phyloP scores from a whole-genome alignment of 2,113 vertebrate species.

The Peromyscus californicus region DNA sequence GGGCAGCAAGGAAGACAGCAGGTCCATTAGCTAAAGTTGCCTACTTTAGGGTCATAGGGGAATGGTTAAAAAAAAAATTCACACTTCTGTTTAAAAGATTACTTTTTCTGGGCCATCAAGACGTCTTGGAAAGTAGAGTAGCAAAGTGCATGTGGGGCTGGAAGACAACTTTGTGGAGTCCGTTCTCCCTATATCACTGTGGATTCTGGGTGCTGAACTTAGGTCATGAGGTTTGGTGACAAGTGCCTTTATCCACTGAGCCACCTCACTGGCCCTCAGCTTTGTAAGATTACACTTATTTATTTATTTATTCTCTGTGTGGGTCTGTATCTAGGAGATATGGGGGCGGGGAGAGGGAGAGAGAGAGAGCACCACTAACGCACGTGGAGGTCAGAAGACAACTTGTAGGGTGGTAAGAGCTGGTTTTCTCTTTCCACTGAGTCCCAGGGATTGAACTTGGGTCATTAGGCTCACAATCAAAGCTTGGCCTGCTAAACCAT shows the following conservation, averaged over 20 bases:
- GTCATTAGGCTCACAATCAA: background rate
- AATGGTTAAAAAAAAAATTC: background rate
- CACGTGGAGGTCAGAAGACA: background rate
- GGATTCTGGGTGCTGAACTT: background rate
- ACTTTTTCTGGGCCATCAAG: background rate
- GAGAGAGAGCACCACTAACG: background rate
- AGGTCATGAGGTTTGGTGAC: background rate
- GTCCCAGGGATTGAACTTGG: background rate
- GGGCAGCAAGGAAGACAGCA: background rate
- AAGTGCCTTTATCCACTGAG: background rate
- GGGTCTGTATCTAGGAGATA: background rate
- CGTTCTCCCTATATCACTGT: background rate
- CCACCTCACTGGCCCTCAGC: background rate
- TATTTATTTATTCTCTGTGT: background rate
- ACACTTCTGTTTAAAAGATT: slow-evolving; percentile 15
- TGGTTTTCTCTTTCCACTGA: background rate
- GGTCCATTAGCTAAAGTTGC: background rate
- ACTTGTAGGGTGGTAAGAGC: background rate
- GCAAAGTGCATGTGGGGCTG: background rate
- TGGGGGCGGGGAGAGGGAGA: background rate
- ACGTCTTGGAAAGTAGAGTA: background rate
- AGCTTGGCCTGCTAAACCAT: background rate
- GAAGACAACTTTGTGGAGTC: background rate
- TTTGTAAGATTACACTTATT: background rate
- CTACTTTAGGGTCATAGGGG: background rate